These are phyloP conservation scores for Epinotia nisella DNA, from an alignment of 2,888 invertebrate species.

Conservation along the genomic window DNA sequence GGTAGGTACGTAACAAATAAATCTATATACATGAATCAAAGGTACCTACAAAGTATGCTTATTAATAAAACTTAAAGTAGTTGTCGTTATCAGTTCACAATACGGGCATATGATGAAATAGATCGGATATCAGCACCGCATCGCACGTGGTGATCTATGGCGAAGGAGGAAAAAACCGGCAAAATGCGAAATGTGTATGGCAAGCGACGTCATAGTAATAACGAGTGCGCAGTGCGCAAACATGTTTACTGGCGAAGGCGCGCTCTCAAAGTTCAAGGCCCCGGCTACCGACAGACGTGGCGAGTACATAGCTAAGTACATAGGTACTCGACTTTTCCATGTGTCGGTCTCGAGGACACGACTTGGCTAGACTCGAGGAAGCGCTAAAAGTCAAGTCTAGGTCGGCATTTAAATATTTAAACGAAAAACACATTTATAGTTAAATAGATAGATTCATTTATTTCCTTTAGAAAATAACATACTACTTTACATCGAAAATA, in stretches of 20 bases:
- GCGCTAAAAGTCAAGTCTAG: conserved; percentile 1
- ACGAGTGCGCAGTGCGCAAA: conserved; percentile 80
- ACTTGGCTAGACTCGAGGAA: conserved; percentile 33
- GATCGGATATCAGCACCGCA: conserved; percentile 18
- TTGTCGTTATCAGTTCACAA: background rate
- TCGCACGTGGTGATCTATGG: conserved; percentile 61
- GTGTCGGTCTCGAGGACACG: conserved; percentile 61
- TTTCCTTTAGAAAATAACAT: too few relatives aligned
- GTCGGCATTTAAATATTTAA: background rate
- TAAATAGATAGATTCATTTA: too few relatives aligned
- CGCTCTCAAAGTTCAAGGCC: conserved; percentile 80
- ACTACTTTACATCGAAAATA: background rate
- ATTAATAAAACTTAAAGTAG: too few relatives aligned
- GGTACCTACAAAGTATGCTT: too few relatives aligned
- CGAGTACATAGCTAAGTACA: conserved; percentile 48
- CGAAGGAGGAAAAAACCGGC: conserved; percentile 66
- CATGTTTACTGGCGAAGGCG: conserved; percentile 78
- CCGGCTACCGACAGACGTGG: conserved; percentile 65
- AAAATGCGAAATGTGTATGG: conserved; percentile 53
- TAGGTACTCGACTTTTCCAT: conserved; percentile 55
- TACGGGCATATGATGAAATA: conserved; percentile 16
- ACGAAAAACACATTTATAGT: background rate
- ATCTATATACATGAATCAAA: too few relatives aligned
- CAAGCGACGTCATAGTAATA: conserved; percentile 67
- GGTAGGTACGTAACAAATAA: too few relatives aligned